Base-by-base conservation (phyloP, 1,140 invertebrate species). In the Lanistes nyassanus region DNA sequence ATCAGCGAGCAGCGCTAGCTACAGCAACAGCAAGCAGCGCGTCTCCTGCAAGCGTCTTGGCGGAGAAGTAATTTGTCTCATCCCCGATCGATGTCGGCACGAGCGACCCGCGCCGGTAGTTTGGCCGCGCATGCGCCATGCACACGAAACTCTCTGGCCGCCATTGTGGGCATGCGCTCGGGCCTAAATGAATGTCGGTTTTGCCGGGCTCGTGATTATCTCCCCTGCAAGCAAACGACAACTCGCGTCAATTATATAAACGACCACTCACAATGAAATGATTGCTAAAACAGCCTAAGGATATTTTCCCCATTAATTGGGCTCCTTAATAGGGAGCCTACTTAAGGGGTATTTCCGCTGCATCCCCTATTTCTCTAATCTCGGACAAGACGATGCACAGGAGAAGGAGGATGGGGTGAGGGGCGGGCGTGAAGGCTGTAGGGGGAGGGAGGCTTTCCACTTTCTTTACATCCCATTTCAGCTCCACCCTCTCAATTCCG, bases 181-280 rank as follows among this genome's bases (percentile, higher is more conserved):
- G 55, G 7, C 19, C 55, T 56, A 72, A 72, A 72, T 72, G 70
- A 72, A 58, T 56, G 70, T 56, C 70, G 60, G 60, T 72, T 72
- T 56, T 34, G 34, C 56, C 11, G 21, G 19, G 55, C 26, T 29
- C 51, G 70, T 72, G 37, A 72, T 72, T 72, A 72, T 72, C 70
- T 55, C 70, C 68, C 70, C 70, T 60, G 70, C 70, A 72, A 72
- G 70, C 70, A 62, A 60, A 72, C 70, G 70, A 72, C 70, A 72
- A 72, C 70, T 72, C 70, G 36, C 56, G 70, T 72, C 70, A 72
- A 72, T 72, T 72, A 72, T 72, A 72, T 72, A 72, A 72, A 72
- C 70, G 70, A 72, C 70, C 70, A 55, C 70, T 72, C 51, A 72
- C 70, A 72, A 72, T 72, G 70, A 55, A 72, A 42, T 72, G 70